phyloP scores from a whole-genome alignment of 2,113 vertebrate genomes.

The Zapornia atra region DNA sequence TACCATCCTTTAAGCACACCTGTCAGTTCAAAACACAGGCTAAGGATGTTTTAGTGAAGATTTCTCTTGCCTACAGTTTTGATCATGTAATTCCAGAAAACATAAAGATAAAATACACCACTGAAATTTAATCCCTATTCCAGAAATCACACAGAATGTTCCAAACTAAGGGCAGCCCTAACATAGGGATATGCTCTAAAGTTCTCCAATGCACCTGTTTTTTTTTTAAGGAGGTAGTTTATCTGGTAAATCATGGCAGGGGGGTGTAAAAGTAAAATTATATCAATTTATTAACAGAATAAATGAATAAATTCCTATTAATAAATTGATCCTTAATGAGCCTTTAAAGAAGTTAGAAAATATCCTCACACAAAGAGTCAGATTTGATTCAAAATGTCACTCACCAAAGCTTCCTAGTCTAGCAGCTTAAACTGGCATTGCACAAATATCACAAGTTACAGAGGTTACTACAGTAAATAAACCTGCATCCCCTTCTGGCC shows the following conservation, averaged over 20 bases:
- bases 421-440: not conserved
- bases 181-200: fast-evolving
- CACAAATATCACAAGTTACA: not conserved
- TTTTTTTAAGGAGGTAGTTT: not conserved
- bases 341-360: not conserved
- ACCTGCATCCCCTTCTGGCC: not conserved
- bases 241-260: not conserved
- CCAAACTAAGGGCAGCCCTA: not conserved
- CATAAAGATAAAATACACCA: not conserved
- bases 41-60: not conserved
- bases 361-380: not conserved
- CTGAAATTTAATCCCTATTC: not conserved
- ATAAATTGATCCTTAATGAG: not conserved
- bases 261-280: not conserved
- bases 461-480: not conserved
- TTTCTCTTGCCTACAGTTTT: not conserved
- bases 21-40: not conserved
- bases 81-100: not conserved
- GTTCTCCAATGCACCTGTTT: no score
- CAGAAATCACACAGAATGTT: not conserved
- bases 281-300: not conserved
- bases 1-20: not conserved
- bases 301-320: not conserved
- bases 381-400: not conserved
- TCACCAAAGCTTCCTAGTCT: not conserved